A percentile compares a stretch with the other conserved stretches of the same genome.
Conservation (phyloP, 2,888 invertebrate species). For the Nomada goodeniana region DNA sequence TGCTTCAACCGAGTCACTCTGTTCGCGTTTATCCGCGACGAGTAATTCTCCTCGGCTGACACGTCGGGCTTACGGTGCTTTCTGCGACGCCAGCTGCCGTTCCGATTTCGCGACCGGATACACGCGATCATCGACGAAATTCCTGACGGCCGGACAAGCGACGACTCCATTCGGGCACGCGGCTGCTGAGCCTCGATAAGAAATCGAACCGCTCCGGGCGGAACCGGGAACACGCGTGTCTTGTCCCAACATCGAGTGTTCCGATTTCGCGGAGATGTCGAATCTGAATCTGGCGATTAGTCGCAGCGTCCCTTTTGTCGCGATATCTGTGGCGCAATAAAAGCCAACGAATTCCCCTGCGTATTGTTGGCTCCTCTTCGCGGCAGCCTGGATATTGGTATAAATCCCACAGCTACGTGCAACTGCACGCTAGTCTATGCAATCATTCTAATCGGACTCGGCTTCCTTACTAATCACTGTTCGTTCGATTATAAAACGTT, state of each 20-base stretch:
- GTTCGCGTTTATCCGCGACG: slow-evolving; percentile 43
- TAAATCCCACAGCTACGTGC: too few relatives aligned
- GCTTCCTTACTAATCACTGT: too few relatives aligned
- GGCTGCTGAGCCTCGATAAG: neutral
- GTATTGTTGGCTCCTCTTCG: too few relatives aligned
- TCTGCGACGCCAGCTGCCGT: slow-evolving; percentile 33
- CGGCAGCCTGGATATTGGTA: too few relatives aligned
- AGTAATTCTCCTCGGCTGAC: slow-evolving; percentile 46
- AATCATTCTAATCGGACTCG: too few relatives aligned
- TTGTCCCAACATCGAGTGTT: neutral
- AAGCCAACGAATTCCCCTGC: neutral
- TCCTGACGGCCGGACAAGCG: neutral
- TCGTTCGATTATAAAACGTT: too few relatives aligned
- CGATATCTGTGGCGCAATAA: neutral
- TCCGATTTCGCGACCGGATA: slow-evolving; percentile 37
- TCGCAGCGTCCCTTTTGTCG: neutral
- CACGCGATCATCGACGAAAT: slow-evolving; percentile 37
- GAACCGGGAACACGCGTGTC: neutral
- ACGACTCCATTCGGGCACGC: neutral
- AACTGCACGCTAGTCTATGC: too few relatives aligned
- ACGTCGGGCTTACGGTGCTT: slow-evolving; percentile 29
- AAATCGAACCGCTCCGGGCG: neutral
- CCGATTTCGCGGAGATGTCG: neutral
- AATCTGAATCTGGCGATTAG: neutral
- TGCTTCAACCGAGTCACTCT: slow-evolving; percentile 34